Percentiles rank a stretch among this genome's conserved stretches.
phyloP scores from a whole-genome alignment of 2,113 vertebrate genomes.

The Muscicapa adusta region DNA sequence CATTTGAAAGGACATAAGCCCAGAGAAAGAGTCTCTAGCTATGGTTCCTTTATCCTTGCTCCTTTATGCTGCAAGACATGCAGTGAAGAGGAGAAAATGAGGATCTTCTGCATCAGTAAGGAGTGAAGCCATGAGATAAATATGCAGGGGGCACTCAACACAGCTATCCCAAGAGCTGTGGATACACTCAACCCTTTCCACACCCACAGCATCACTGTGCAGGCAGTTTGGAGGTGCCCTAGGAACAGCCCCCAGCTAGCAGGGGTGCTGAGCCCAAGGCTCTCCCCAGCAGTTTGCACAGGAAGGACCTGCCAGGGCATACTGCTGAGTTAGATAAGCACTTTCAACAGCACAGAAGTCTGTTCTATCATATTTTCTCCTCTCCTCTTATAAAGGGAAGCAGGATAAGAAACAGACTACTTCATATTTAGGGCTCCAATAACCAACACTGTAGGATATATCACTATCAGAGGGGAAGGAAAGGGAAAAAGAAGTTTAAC shows the following conservation, averaged over 20 bases:
- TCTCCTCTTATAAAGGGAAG: background rate
- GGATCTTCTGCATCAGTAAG: accelerated
- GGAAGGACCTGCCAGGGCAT: background rate
- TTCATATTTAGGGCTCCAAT: background rate
- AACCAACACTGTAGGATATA: background rate
- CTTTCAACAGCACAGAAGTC: background rate
- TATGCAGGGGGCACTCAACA: background rate
- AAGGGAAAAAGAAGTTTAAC: background rate
- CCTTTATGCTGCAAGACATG: background rate
- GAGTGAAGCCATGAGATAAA: background rate
- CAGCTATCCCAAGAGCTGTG: background rate
- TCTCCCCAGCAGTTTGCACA: background rate
- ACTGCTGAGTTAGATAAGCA: background rate
- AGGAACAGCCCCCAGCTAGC: background rate
- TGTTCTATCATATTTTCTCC: background rate
- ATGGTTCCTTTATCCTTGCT: background rate
- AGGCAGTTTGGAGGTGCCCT: background rate
- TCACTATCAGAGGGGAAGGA: background rate
- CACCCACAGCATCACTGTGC: accelerated
- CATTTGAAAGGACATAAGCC: background rate
- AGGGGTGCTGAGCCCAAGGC: background rate
- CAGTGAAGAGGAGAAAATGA: background rate
- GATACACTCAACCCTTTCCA: background rate
- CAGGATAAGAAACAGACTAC: background rate
- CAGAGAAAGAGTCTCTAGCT: background rate